A percentile compares a stretch with the other conserved stretches of the same genome.
phyloP scores from a whole-genome alignment of 92 coral and sea anemone species.

The Paragorgia papillata region DNA sequence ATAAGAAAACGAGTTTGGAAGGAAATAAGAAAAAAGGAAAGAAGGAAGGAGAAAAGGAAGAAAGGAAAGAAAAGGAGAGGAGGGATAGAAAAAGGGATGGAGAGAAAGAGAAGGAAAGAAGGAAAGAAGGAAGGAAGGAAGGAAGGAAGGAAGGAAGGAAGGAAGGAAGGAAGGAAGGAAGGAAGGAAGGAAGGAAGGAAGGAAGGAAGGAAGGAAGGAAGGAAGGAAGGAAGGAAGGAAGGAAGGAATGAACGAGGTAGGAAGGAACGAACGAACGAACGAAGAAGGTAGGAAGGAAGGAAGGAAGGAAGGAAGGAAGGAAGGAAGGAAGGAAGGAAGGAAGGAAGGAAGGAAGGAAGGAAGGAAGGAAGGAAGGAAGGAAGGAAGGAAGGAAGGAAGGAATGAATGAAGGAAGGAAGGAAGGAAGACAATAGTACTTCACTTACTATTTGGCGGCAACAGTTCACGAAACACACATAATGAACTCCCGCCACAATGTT shows the following conservation, averaged over 20 bases:
- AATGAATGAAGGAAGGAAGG: too few species aligned
- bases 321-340: too few species aligned
- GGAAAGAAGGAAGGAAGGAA: background rate
- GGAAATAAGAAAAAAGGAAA: background rate
- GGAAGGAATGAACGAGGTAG: background rate
- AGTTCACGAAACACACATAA: conserved; percentile 96
- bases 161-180: background rate
- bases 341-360: too few species aligned
- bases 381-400: too few species aligned
- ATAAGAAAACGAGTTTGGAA: background rate
- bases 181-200: background rate
- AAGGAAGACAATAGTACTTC: too few species aligned
- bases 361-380: too few species aligned
- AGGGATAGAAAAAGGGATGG: background rate
- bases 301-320: too few species aligned
- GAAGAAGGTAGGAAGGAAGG: background rate
- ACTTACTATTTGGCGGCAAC: conserved; percentile 95
- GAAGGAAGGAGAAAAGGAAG: background rate
- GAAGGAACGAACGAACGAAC: background rate
- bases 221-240: background rate
- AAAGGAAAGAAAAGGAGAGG: background rate
- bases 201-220: background rate
- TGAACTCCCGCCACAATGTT: conserved; percentile 97
- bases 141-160: background rate
- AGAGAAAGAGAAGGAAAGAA: background rate